Base-by-base conservation (phyloP, 2,888 invertebrate species). In the Drosophila bunnanda region DNA sequence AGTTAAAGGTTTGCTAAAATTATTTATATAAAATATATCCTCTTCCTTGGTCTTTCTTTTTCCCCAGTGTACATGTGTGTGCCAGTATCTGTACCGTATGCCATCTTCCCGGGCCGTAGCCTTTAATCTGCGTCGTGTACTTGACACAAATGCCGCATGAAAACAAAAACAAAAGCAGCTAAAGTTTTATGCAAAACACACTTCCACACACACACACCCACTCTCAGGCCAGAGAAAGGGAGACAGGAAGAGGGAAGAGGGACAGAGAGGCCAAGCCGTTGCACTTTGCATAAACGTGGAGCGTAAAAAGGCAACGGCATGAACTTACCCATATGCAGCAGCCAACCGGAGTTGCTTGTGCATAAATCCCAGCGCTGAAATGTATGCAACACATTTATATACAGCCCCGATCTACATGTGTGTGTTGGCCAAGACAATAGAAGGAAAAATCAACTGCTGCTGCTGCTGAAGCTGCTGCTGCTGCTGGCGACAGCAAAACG, bases 101-200 rank as follows among this genome's bases (percentile, higher is more conserved):
- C 86, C 80, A 82, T 87, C 80, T 88, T 85, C 71, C 72, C 82
- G 85, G 58, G 74, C 72, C 85, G 80, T 80, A 77, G 80, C 79
- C 88, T 85, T 84, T 84, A 84, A 84, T 84, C 88, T 88, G 79
- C 77, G 70, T 77, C 86, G 77, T 88, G 84, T 88, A 84, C 84
- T 84, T 84, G 84, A 84, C 85, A 85, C 80, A 84, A 84, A 88
- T 84, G 82, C 78, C 72, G 72, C 75, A 78, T 73, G 73, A 80
- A 83, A 79, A 82, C 72, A 85, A 75, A 62, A 83, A 76, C 58
- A 82, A 46, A 55, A 48, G 53, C 44, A 70, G 44, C 65, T 65
- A 64, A 67, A 87, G 76, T 70, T 68, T 80, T 80, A 73, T 78
- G 78, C 65, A 82, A 55, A 85, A 55, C 32, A 66, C 66, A 65